phyloP scores from a whole-genome alignment of 2,113 vertebrate species.

The mouse (Mus musculus) region GRCm39 chrX:63961001-63961500 shows the following conservation, averaged over 20 bases:
- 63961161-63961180: neutral
- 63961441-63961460: neutral
- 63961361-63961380: neutral
- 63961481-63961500: neutral
- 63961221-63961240: neutral
- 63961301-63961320: neutral
- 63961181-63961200: neutral
- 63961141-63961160: neutral
- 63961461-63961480: neutral
- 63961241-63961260: neutral
- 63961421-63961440: neutral
- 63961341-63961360: neutral
- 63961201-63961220: neutral
- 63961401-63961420: neutral
- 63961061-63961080: neutral
- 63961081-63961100: conserved; percentile 2
- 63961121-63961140: neutral
- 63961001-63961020: neutral
- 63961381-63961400: neutral
- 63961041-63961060: conserved; percentile 3
- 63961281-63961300: neutral
- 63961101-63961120: neutral
- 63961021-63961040: neutral
- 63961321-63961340: neutral
- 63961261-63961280: neutral